These are phyloP conservation scores for Hypotaenidia philippensis DNA, from an alignment of 2,797 vertebrate species.

Conservation along the genomic window DNA sequence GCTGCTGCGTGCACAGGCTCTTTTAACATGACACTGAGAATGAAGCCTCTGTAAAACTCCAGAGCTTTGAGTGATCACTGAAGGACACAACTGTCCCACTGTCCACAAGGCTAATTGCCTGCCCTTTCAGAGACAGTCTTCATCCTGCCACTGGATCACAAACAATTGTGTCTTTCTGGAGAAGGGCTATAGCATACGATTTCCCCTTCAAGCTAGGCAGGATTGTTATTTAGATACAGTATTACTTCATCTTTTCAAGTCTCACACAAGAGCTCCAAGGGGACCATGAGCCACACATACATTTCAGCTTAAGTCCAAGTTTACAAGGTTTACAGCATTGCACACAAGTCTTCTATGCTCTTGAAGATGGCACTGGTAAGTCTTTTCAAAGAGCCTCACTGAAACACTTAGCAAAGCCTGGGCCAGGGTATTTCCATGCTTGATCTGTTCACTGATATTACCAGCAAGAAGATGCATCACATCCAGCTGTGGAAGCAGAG, in stretches of 20 bases:
- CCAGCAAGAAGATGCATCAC: background rate
- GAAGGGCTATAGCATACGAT: background rate
- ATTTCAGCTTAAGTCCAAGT: background rate
- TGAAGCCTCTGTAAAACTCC: background rate
- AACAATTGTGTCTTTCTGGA: background rate
- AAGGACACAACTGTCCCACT: background rate
- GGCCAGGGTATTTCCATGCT: background rate
- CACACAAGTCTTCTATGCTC: background rate
- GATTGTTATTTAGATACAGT: background rate
- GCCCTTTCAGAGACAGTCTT: background rate
- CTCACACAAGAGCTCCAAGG: background rate
- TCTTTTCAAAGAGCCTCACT: background rate
- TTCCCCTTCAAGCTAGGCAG: background rate
- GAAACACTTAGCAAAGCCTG: background rate
- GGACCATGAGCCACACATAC: background rate
- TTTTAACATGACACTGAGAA: background rate
- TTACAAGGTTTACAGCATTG: background rate
- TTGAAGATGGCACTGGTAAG: background rate
- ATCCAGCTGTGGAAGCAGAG: background rate
- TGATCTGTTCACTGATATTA: background rate
- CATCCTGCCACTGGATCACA: background rate
- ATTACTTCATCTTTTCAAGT: background rate
- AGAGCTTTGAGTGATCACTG: background rate
- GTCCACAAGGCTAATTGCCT: background rate
- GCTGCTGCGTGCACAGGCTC: background rate